Conservation (phyloP, 2,888 invertebrate species). For the Xylota sylvarum region DNA sequence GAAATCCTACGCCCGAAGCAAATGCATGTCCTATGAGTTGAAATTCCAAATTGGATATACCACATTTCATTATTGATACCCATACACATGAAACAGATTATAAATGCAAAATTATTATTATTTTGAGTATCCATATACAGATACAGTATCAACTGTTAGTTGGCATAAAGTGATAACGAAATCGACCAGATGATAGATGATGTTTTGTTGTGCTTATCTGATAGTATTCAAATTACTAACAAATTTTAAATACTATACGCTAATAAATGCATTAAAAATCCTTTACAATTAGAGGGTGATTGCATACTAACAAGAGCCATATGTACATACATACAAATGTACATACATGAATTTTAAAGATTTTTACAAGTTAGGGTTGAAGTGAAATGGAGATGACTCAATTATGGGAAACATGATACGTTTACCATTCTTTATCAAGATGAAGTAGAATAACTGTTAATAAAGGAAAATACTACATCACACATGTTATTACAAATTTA, state of each 20-base stretch:
- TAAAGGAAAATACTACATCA: constrained; percentile 4
- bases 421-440: constrained; percentile 21
- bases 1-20: constrained; percentile 63
- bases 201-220: constrained; percentile 38
- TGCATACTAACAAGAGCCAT: not conserved
- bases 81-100: constrained; percentile 46
- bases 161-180: constrained; percentile 46
- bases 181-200: constrained; percentile 39
- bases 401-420: constrained; percentile 35
- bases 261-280: constrained; percentile 20
- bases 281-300: constrained; percentile 15
- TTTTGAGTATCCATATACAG: constrained; percentile 58
- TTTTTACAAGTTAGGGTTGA: constrained; percentile 17
- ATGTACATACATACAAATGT: too few relatives aligned
- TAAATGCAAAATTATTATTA: constrained; percentile 63
- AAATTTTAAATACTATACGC: not conserved
- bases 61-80: constrained; percentile 75
- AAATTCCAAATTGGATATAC: constrained; percentile 73
- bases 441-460: constrained; percentile 4
- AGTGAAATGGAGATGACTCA: constrained; percentile 12
- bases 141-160: not conserved
- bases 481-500: constrained; percentile 18
- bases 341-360: not conserved
- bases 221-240: constrained; percentile 48
- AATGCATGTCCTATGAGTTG: constrained; percentile 63